Conservation (phyloP, 2,888 invertebrate species). For the Netelia inedita region DNA sequence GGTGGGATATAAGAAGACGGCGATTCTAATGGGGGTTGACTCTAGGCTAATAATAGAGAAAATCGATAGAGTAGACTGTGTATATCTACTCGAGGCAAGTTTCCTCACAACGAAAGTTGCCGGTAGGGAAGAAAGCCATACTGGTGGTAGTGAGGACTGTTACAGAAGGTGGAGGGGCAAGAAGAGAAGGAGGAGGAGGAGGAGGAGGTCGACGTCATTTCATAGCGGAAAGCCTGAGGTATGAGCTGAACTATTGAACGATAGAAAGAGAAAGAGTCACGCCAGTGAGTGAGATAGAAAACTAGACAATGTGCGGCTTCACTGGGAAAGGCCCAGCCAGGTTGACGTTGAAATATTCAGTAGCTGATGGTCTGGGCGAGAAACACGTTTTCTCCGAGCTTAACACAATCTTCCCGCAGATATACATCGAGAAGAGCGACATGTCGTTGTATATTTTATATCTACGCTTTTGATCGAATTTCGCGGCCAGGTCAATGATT, state of each 20-base stretch:
- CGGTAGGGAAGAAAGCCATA: slow-evolving; percentile 44
- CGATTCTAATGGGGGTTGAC: slow-evolving; percentile 75
- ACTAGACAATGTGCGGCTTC: slow-evolving; percentile 66
- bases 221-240: slow-evolving; percentile 50
- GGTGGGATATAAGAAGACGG: slow-evolving; percentile 56
- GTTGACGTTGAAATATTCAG: slow-evolving; percentile 73
- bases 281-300: slow-evolving; percentile 47
- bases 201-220: slow-evolving; percentile 59
- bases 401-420: slow-evolving; percentile 41
- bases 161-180: neutral
- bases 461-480: slow-evolving; percentile 14
- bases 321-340: slow-evolving; percentile 61
- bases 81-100: slow-evolving; percentile 53
- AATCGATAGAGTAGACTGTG: slow-evolving; percentile 75
- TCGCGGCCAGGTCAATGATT: slow-evolving; percentile 3
- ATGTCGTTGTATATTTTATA: neutral
- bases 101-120: slow-evolving; percentile 49
- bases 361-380: slow-evolving; percentile 42
- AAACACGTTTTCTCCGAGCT: slow-evolving; percentile 32
- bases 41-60: slow-evolving; percentile 81
- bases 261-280: slow-evolving; percentile 16
- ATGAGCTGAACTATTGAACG: slow-evolving; percentile 61
- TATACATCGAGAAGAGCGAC: slow-evolving; percentile 9
- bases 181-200: neutral
- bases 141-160: slow-evolving; percentile 25